phyloP scores from a whole-genome alignment of 2,797 vertebrate species.

The Eulemur mongoz region DNA sequence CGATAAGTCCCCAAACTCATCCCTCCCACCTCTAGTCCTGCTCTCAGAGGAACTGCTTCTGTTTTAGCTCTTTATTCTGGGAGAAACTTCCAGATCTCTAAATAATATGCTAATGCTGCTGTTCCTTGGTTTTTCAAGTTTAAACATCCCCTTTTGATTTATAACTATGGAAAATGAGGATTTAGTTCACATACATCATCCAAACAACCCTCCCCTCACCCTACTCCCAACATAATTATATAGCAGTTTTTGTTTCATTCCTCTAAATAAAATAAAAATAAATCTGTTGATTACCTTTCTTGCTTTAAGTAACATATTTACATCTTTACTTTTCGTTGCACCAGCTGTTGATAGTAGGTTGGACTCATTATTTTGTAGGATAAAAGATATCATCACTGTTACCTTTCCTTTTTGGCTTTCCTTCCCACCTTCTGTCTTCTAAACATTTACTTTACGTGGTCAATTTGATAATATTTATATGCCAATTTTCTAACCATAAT shows the following conservation, averaged over 20 bases:
- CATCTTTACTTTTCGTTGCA: neutral
- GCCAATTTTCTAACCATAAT: neutral
- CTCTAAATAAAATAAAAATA: constrained; percentile 34
- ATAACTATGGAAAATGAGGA: neutral
- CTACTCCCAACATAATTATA: neutral
- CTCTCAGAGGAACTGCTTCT: neutral
- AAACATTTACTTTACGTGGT: neutral
- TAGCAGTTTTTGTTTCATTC: neutral
- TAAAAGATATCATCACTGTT: neutral
- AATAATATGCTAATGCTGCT: neutral
- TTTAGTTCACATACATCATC: neutral
- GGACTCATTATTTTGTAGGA: neutral
- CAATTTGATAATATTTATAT: neutral
- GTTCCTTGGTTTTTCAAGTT: neutral
- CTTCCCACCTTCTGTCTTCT: neutral
- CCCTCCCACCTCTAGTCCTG: neutral
- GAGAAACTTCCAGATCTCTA: neutral
- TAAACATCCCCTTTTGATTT: neutral
- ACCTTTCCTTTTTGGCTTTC: neutral
- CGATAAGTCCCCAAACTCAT: neutral
- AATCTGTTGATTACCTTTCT: neutral
- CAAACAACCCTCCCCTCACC: neutral
- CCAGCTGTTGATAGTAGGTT: neutral
- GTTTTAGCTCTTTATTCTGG: neutral
- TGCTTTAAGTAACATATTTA: neutral